Base-by-base conservation (phyloP, 2,888 invertebrate species). In the Drosophila tanythrix region DNA sequence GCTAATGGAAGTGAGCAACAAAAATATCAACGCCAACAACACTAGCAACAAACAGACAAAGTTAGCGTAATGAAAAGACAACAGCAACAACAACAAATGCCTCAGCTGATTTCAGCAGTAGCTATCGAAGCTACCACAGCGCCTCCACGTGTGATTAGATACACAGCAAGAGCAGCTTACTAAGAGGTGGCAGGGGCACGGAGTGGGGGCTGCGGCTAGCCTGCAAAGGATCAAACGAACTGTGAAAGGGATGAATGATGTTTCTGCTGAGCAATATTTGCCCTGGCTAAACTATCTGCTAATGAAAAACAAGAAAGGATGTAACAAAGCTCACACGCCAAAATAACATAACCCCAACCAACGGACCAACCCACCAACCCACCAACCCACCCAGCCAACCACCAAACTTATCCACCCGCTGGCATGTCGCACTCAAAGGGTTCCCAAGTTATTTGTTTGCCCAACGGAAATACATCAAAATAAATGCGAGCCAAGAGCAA, bases 381-480 rank as follows among this genome's bases (percentile, higher is more conserved):
- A 31, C 31, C 38, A 15, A 29, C 27, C 27, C 31, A 38, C 50
- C 46, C 52, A 29, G 52, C 27, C 31, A 11, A 33, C 48, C 7
- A 27, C 35, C 38, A n/a, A 31, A 31, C 60, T 38, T 27, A 56
- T 29, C 29, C n/a, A 18, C 13, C 57, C 58, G 27, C 18, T n/a
- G 66, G 50, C 57, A 33, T 46, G 68, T 36, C 51, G 59, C 61
- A 56, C 63, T 72, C 58, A 77, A 74, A 70, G 65, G 74, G 64
- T 59, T 76, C 56, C 66, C 52, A 77, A 78, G 70, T 78, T 80
- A 81, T 83, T 83, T 88, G 88, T 83, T 80, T 70, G 66, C 56
- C 73, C 77, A 83, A 75, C 71, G 89, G 75, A 88, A 84, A 84
- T 84, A 88, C 83, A 84, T 84, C 88, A 83, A 88, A 83, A 84